These are phyloP conservation scores for Seriola quinqueradiata DNA, from an alignment of 2,113 vertebrate species.

Conservation along the genomic window DNA sequence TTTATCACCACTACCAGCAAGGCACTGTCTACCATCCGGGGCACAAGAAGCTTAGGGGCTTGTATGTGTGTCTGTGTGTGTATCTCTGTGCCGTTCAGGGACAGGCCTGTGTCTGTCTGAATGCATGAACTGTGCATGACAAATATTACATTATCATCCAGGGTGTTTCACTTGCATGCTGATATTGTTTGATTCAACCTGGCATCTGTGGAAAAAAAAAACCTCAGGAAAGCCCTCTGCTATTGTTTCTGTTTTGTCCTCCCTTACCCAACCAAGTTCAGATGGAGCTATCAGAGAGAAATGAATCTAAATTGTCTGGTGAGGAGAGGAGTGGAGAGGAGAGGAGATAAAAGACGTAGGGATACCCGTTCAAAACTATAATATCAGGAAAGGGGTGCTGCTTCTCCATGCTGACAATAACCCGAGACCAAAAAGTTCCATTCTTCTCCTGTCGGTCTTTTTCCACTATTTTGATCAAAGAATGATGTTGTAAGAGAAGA, in stretches of 20 bases:
- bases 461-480: not conserved
- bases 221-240: conserved; percentile 59
- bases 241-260: conserved; percentile 48
- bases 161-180: conserved; percentile 69
- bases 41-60: conserved; percentile 67
- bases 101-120: conserved; percentile 38
- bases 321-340: not conserved
- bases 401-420: conserved; percentile 30
- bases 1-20: conserved; percentile 75
- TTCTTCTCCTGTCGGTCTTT: not conserved
- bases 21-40: conserved; percentile 69
- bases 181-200: conserved; percentile 71
- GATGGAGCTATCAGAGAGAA: conserved; percentile 60
- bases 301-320: conserved; percentile 40
- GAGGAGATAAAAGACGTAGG: conserved; percentile 1
- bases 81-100: conserved; percentile 22
- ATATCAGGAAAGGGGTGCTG: conserved; percentile 29
- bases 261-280: conserved; percentile 20
- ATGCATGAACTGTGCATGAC: conserved; percentile 57
- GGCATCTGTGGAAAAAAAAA: conserved; percentile 60
- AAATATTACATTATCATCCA: conserved; percentile 67
- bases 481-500: not conserved
- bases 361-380: conserved; percentile 27
- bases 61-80: conserved; percentile 44
- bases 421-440: conserved; percentile 16